Percentiles rank a stretch among this genome's conserved stretches.
Conservation (phyloP, 2,113 vertebrate genomes). For the Psilopsiagon aurifrons region DNA sequence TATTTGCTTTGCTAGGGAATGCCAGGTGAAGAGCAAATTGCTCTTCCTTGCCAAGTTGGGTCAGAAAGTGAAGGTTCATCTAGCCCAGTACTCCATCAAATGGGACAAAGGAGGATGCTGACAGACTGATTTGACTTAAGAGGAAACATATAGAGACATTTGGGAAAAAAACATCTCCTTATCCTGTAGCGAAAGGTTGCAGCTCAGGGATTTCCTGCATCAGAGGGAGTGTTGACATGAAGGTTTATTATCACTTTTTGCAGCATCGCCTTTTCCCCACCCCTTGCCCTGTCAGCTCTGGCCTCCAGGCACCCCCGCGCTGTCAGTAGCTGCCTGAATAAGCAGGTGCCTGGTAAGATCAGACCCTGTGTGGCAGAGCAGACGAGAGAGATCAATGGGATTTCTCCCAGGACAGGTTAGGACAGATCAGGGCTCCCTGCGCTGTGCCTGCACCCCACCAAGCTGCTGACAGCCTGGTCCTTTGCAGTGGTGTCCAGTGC, state of each 20-base stretch:
- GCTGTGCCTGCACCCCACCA: fast-evolving
- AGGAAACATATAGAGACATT: background rate
- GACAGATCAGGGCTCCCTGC: background rate
- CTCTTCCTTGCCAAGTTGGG: background rate
- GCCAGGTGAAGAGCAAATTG: background rate
- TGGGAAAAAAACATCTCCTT: background rate
- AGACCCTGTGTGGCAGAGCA: background rate
- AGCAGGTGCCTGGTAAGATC: background rate
- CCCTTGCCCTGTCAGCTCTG: background rate
- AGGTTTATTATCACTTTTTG: background rate
- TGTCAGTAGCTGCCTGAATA: background rate
- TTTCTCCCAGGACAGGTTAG: background rate
- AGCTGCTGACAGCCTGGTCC: background rate
- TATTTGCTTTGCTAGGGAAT: background rate
- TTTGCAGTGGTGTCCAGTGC: background rate
- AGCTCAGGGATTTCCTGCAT: background rate
- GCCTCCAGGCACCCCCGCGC: background rate
- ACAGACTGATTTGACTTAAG: background rate
- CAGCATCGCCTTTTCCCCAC: background rate
- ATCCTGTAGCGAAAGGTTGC: background rate
- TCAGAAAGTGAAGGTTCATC: background rate
- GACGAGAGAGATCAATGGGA: background rate
- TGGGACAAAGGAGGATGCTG: background rate
- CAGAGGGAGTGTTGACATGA: background rate
- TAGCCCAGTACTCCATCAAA: background rate